Base-by-base conservation (phyloP, 2,797 vertebrate genomes). In the Telmatherina bonti region DNA sequence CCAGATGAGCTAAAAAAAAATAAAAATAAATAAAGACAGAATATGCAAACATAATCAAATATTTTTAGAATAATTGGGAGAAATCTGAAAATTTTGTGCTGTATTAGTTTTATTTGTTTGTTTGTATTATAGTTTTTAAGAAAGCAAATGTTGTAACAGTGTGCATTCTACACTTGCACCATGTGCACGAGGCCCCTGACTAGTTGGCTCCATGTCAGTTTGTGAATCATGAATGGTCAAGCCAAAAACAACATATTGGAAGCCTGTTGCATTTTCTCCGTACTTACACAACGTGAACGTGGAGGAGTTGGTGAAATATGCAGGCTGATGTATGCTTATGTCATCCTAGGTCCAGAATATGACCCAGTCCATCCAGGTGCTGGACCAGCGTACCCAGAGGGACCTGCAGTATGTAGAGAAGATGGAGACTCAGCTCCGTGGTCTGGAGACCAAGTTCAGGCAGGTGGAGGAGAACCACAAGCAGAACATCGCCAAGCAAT, bases 391-490 rank as follows among this genome's bases (percentile, higher is more conserved):
- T 82, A 99, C 97, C 53, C 98, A 99, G 89, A 95, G 97, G 71
- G 98, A 99, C 90, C 90, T 99, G 86, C 97, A 98, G 92, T 98
- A 98, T 0, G 98, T 99, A 68, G 97, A 98, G 93, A 97, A 97
- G 93, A 99, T 99, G 98, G 98, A 99, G 91, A 96, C 96, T 77
- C 97, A 99, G 88, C 97, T 99, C 89, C 96, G 96, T 38, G 98
- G 97, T 30, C 93, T 99, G 93, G 97, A 99, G 93, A 95, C 96
- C 58, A 99, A 98, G 93, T 99, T 99, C 92, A 96, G 94, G 75
- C 97, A 97, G 93, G 97, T 99, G 95, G 98, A 99, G 85, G 97
- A 99, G 87, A 98, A 94, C 87, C 97, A 99, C 92, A 99, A 96
- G 93, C 97, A 98, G 86, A 98, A 99, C 92, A 96, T 97, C 81